A percentile compares a stretch with the other conserved stretches of the same genome.
These are phyloP conservation scores for Pipistrellus nathusii DNA, from an alignment of 2,797 vertebrate genomes.

Conservation along the genomic window DNA sequence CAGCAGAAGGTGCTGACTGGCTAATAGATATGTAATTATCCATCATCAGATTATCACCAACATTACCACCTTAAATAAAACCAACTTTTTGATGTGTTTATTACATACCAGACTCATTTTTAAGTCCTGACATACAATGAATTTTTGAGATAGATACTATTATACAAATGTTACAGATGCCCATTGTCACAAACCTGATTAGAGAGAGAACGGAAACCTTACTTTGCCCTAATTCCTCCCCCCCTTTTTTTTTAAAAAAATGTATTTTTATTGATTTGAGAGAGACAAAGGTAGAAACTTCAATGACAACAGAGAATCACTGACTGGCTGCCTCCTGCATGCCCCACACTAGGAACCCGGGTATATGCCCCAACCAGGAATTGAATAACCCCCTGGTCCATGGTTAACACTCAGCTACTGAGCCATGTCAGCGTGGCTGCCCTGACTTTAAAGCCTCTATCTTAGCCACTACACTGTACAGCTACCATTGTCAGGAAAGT, in stretches of 20 bases:
- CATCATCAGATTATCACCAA: not conserved
- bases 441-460: not conserved
- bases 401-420: too few species aligned
- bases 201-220: slow-evolving; percentile 21
- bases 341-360: too few species aligned
- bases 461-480: not conserved
- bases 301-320: too few species aligned
- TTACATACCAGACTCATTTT: not conserved
- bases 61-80: not conserved
- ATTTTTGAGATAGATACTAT: not conserved
- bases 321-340: too few species aligned
- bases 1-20: not conserved
- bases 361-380: too few species aligned
- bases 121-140: slow-evolving; percentile 8
- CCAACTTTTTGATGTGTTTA: not conserved
- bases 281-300: too few species aligned
- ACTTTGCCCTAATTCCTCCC: not conserved
- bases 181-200: not conserved
- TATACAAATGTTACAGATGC: not conserved
- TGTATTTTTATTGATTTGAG: too few species aligned
- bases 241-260: too few species aligned
- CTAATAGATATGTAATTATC: not conserved
- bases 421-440: too few species aligned
- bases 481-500: not conserved
- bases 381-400: too few species aligned